Percentiles rank a stretch among this genome's conserved stretches.
Conservation (phyloP, 2,888 invertebrate genomes). For the Pseudolycoriella hygida region DNA sequence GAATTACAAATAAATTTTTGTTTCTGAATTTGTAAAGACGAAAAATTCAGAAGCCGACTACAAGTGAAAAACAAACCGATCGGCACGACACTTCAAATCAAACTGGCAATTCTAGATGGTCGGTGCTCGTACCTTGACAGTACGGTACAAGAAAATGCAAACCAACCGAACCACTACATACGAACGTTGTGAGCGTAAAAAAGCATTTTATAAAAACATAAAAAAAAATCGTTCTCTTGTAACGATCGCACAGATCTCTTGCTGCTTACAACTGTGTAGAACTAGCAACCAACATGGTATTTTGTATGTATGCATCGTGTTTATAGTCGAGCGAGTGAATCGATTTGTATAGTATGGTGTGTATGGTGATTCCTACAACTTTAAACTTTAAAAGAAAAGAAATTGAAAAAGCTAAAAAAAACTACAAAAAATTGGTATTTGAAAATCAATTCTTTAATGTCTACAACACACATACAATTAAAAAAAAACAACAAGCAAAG, state of each 20-base stretch:
- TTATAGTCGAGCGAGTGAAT: neutral
- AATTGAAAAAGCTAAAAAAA: too few species aligned
- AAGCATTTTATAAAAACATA: neutral
- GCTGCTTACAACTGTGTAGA: neutral
- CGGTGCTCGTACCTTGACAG: constrained; percentile 7
- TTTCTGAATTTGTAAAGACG: neutral
- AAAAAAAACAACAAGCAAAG: too few species aligned
- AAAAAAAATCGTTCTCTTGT: neutral
- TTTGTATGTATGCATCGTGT: constrained; percentile 1
- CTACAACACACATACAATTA: too few species aligned
- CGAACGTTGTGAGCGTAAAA: neutral
- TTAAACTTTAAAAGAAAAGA: too few species aligned
- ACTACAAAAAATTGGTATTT: too few species aligned
- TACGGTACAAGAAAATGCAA: constrained; percentile 4
- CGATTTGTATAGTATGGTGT: too few species aligned
- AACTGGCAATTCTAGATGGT: constrained; percentile 4
- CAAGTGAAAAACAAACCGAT: constrained; percentile 4
- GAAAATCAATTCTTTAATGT: too few species aligned
- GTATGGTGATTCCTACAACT: too few species aligned
- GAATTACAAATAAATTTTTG: neutral
- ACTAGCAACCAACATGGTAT: constrained; percentile 1
- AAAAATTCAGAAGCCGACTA: constrained; percentile 4
- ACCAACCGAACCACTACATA: neutral
- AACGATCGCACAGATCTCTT: neutral
- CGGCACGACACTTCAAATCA: constrained; percentile 5